These are phyloP conservation scores for Cyanoliseus patagonus DNA, from an alignment of 2,113 vertebrate species.

Conservation along the genomic window DNA sequence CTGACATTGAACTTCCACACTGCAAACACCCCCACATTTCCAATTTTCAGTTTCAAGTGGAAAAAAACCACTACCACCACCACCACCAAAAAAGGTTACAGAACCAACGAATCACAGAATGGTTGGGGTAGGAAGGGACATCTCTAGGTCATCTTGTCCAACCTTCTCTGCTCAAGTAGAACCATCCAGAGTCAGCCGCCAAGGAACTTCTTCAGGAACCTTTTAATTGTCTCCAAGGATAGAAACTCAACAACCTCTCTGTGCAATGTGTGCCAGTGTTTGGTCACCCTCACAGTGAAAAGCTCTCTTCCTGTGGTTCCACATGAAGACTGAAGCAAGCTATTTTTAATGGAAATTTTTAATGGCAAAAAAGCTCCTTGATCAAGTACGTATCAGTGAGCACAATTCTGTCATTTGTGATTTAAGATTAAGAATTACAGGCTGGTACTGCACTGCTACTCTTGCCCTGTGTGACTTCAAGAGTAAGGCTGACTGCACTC, in stretches of 20 bases:
- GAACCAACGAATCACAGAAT: not conserved
- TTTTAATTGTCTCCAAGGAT: not conserved
- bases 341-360: not conserved
- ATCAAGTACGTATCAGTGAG: not conserved
- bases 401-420: not conserved
- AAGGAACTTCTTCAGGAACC: not conserved
- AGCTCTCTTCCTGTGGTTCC: not conserved
- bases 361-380: not conserved
- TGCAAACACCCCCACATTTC: not conserved
- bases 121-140: not conserved
- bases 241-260: not conserved
- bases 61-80: not conserved
- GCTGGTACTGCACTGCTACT: not conserved
- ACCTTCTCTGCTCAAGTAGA: not conserved
- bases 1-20: not conserved
- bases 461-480: not conserved
- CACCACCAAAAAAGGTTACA: not conserved
- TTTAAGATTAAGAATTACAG: not conserved
- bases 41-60: not conserved
- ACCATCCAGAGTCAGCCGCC: not conserved
- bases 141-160: not conserved
- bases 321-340: not conserved
- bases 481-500: not conserved
- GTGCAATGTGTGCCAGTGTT: not conserved
- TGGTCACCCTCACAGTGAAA: not conserved